phyloP scores from a whole-genome alignment of 35 echinoderm and acorn worm species.

The Strongylocentrotus purpuratus region DNA sequence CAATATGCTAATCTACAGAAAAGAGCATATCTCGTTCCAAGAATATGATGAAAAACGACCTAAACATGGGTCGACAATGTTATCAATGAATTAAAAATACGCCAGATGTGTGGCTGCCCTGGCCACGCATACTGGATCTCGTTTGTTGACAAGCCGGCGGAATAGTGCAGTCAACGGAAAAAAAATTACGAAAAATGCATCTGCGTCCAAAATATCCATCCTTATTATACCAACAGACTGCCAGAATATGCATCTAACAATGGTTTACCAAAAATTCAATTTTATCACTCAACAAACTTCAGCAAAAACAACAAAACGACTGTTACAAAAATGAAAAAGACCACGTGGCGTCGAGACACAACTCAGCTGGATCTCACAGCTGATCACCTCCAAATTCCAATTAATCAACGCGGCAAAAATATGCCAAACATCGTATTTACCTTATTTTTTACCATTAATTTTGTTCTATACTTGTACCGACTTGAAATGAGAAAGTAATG shows the following conservation, averaged over 20 bases:
- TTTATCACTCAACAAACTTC: not conserved
- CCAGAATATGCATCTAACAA: no score
- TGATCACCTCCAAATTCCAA: not conserved
- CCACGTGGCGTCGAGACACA: not conserved
- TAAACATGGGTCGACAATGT: not conserved
- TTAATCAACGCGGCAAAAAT: not conserved
- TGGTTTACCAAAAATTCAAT: no score
- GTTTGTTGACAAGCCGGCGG: slow-evolving; percentile 5
- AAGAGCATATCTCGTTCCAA: not conserved
- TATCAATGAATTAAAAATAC: slow-evolving; percentile 19
- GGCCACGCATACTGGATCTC: not conserved
- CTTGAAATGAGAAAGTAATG: not conserved
- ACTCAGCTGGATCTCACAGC: not conserved
- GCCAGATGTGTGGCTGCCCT: slow-evolving; percentile 8
- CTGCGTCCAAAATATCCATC: no score
- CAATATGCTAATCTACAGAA: not conserved
- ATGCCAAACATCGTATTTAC: not conserved
- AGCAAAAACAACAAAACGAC: not conserved
- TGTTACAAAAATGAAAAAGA: not conserved
- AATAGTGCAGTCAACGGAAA: not conserved
- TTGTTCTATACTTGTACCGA: not conserved
- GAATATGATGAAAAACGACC: not conserved
- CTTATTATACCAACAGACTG: no score
- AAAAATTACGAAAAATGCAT: not conserved
- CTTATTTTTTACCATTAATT: not conserved